Base-by-base conservation (phyloP, 2,797 vertebrate species). In the Rhinichthys osculus region DNA sequence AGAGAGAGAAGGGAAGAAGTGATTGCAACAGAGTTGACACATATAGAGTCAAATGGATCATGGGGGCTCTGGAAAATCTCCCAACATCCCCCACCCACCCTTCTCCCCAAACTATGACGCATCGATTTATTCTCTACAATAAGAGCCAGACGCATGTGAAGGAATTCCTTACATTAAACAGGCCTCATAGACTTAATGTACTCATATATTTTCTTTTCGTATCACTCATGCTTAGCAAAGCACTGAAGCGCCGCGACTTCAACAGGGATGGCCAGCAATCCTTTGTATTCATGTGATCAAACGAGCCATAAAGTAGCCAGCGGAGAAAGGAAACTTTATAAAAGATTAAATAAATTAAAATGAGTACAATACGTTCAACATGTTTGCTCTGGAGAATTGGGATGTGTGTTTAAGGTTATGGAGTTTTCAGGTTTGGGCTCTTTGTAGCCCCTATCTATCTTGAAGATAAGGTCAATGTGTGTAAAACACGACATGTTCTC, bases 21-120 rank as follows among this genome's bases (percentile, higher is more conserved):
- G 83, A 88, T 91, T 89, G 86, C 84, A 88, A 84, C 85, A 89
- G 62, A 85, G 84, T 76, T 78, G 83, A 85, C 78, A 90, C 64
- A 62, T 85, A 86, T 85, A 73, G 82, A 77, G 76, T 67, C 82
- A 81, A 86, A 78, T 85, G 87, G 78, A 87, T 90, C 83, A 71
- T 42, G 71, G 77, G 76, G 83, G 83, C 66, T 88, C 88, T 91
- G 89, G 89, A 91, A 85, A 90, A 69, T 83, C 67, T 90, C 90
- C 88, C 84, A 85, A 85, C 33, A 54, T 21, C 44, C 42, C 66
- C 17, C n/a, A 84, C 83, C 78, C 52, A 64, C 50, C 21, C 23
- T 87, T 84, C 81, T 78, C 85, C 80, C 83, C 81, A 44, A 81
- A 83, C 77, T 85, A 83, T 85, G 89, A 86, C 84, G 82, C 87